phyloP scores from a whole-genome alignment of 2,888 invertebrate species.

The Ophion slaviceki region DNA sequence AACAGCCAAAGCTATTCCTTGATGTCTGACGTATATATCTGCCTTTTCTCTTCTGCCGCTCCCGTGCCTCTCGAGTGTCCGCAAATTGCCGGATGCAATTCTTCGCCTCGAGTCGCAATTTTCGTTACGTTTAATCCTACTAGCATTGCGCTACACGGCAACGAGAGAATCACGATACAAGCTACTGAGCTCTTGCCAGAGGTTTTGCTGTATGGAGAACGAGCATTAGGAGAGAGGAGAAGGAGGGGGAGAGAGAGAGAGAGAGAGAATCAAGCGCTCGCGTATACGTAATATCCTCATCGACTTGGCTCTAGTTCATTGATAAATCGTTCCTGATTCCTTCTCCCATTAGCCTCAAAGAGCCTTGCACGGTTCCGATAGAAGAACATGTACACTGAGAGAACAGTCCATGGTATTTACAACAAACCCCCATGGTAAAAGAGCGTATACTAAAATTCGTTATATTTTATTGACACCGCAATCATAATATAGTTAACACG shows the following conservation, averaged over 20 bases:
- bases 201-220: slow-evolving; percentile 45
- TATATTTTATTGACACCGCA: too few relatives aligned
- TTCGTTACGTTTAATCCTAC: slow-evolving; percentile 67
- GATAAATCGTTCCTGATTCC: slow-evolving; percentile 64
- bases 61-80: slow-evolving; percentile 50
- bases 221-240: slow-evolving; percentile 23
- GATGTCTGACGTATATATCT: slow-evolving; percentile 26
- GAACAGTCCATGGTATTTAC: too few relatives aligned
- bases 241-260: slow-evolving; percentile 18
- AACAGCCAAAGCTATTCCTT: slow-evolving; percentile 34
- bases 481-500: too few relatives aligned
- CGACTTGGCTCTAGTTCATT: slow-evolving; percentile 57
- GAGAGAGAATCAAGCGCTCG: slow-evolving; percentile 20
- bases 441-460: too few relatives aligned
- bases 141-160: slow-evolving; percentile 54
- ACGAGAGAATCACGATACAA: slow-evolving; percentile 58
- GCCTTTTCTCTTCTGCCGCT: slow-evolving; percentile 47
- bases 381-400: neutral
- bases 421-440: too few relatives aligned
- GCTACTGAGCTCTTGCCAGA: slow-evolving; percentile 43
- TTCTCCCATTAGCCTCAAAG: slow-evolving; percentile 49
- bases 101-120: slow-evolving; percentile 66
- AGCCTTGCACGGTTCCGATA: slow-evolving; percentile 35
- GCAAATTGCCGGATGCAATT: slow-evolving; percentile 69
- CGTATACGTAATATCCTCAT: slow-evolving; percentile 55